Evolutionary conservation across 2,797 vertebrate species (phyloP).

Genomic region (Coregonus suidteri): DNA sequence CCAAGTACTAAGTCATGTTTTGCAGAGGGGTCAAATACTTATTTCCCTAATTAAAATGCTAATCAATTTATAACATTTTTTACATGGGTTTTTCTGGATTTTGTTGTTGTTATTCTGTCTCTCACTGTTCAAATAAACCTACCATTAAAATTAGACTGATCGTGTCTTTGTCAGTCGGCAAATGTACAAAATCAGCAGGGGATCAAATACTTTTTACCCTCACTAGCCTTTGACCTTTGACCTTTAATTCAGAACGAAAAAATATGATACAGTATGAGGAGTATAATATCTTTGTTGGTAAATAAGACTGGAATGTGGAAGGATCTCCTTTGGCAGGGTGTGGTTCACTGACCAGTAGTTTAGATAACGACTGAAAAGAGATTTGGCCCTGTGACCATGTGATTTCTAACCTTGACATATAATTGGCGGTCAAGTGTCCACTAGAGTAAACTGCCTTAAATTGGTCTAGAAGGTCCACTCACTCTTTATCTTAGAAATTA

Average conservation of each 20-base stretch:
- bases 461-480: slow-evolving; percentile 46
- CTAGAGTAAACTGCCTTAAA: slow-evolving; percentile 3
- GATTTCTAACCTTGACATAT: slow-evolving; percentile 62
- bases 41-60: too few relatives aligned
- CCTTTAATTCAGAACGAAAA: background rate
- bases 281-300: slow-evolving; percentile 37
- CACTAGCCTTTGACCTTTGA: background rate
- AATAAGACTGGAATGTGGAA: slow-evolving; percentile 39
- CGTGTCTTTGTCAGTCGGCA: too few relatives aligned
- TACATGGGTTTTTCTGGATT: too few relatives aligned
- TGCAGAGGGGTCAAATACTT: too few relatives aligned
- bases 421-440: slow-evolving; percentile 57
- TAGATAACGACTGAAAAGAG: slow-evolving; percentile 48
- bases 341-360: slow-evolving; percentile 58
- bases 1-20: too few relatives aligned
- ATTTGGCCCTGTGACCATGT: slow-evolving; percentile 40
- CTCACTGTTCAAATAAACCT: too few relatives aligned
- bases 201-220: too few relatives aligned
- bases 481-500: slow-evolving; percentile 57
- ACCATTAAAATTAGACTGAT: too few relatives aligned
- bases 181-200: too few relatives aligned
- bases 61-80: too few relatives aligned
- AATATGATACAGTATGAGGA: slow-evolving; percentile 13
- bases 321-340: slow-evolving; percentile 46
- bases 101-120: too few relatives aligned